A percentile compares a stretch with the other conserved stretches of the same genome.
Evolutionary conservation across 1,140 invertebrate species (phyloP).

Genomic region (Agraylea sexmaculata): DNA sequence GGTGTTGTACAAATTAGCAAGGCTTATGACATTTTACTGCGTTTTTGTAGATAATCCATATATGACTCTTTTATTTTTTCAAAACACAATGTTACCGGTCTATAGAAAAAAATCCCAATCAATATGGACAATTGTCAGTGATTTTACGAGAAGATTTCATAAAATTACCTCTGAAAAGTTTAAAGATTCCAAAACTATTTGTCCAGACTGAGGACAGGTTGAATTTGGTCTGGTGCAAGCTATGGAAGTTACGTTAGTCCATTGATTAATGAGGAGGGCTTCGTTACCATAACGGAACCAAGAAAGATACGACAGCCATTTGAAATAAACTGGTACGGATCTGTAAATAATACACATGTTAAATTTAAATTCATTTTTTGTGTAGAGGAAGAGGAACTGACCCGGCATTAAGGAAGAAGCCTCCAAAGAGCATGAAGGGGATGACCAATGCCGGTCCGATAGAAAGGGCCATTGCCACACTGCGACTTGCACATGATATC

Average conservation of each 20-base stretch:
- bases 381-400: slow-evolving; percentile 37
- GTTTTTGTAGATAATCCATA: slow-evolving; percentile 1
- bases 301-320: slow-evolving; percentile 85
- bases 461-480: slow-evolving; percentile 73
- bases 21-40: no score
- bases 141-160: slow-evolving; percentile 4
- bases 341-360: slow-evolving; percentile 34
- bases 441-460: slow-evolving; percentile 84
- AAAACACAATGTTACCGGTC: neutral
- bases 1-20: no score
- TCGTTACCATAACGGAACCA: slow-evolving; percentile 95
- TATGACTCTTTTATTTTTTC: neutral
- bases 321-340: slow-evolving; percentile 77
- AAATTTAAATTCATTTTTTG: slow-evolving; percentile 7
- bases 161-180: slow-evolving; percentile 60
- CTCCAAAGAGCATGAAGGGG: slow-evolving; percentile 87
- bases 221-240: slow-evolving; percentile 57
- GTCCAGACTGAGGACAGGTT: slow-evolving; percentile 63
- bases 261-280: slow-evolving; percentile 88
- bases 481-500: slow-evolving; percentile 73
- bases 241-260: slow-evolving; percentile 62
- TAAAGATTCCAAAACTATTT: slow-evolving; percentile 63
- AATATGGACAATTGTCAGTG: neutral
- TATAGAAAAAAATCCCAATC: neutral
- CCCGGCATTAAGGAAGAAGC: slow-evolving; percentile 88